These are phyloP conservation scores for Parnassius apollo DNA, from an alignment of 2,888 invertebrate genomes.

Conservation along the genomic window DNA sequence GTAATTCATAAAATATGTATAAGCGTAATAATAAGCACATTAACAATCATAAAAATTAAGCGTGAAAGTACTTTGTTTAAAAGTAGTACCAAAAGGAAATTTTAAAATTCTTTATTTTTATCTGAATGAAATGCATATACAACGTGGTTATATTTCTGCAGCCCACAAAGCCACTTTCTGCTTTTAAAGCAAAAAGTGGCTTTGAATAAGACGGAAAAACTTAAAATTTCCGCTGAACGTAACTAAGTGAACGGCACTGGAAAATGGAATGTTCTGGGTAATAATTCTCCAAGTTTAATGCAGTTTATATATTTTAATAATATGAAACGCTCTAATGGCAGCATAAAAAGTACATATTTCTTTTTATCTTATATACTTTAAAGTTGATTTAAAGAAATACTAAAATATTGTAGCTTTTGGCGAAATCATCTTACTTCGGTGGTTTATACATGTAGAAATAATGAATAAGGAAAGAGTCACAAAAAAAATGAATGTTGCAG, in stretches of 20 bases:
- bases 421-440: no score
- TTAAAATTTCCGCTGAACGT: conserved; percentile 22
- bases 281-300: background rate
- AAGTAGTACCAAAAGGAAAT: background rate
- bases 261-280: conserved; percentile 10
- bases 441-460: no score
- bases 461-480: no score
- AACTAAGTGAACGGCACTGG: conserved; percentile 23
- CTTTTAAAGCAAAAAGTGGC: conserved; percentile 25
- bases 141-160: conserved; percentile 14
- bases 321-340: no score
- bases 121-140: conserved; percentile 6
- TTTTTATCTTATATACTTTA: no score
- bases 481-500: no score
- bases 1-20: no score
- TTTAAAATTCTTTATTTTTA: conserved; percentile 8
- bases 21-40: background rate
- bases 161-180: no score
- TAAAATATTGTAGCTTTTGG: no score
- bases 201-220: conserved; percentile 24
- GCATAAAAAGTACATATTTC: no score
- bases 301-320: no score
- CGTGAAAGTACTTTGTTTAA: background rate
- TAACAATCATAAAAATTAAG: background rate
- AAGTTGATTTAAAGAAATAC: no score